Conservation (phyloP, 2,113 vertebrate species). For the Symphodus melops region DNA sequence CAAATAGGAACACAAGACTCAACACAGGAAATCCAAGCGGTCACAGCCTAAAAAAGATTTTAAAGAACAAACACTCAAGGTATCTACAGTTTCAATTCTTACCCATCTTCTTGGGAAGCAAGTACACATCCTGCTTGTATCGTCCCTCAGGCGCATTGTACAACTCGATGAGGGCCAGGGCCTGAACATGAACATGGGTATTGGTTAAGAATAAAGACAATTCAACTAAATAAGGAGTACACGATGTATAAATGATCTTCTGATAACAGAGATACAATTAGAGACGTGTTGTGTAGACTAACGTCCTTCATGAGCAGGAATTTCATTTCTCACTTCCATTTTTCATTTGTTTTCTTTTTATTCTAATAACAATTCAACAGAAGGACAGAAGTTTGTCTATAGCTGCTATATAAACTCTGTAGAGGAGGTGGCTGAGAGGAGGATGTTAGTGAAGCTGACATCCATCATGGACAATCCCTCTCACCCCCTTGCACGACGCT, state of each 20-base stretch:
- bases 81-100: conserved; percentile 61
- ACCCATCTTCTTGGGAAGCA: conserved; percentile 99
- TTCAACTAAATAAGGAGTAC: not conserved
- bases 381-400: not conserved
- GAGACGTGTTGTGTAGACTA: not conserved
- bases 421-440: too few relatives aligned
- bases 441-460: too few relatives aligned
- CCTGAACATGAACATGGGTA: conserved; percentile 78
- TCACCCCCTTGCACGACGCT: too few relatives aligned
- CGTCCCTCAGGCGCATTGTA: conserved; percentile 97
- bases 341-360: too few relatives aligned
- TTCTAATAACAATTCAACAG: too few relatives aligned
- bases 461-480: too few relatives aligned
- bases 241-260: conserved; percentile 1
- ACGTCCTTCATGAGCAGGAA: too few relatives aligned
- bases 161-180: conserved; percentile 95
- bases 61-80: not conserved
- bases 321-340: too few relatives aligned
- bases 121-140: conserved; percentile 98
- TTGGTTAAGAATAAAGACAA: not conserved
- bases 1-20: not conserved
- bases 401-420: not conserved
- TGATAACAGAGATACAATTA: not conserved
- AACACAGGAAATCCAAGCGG: not conserved
- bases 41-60: not conserved